Conservation (phyloP, 2,888 invertebrate species). For the Gonocerus acuteangulatus region DNA sequence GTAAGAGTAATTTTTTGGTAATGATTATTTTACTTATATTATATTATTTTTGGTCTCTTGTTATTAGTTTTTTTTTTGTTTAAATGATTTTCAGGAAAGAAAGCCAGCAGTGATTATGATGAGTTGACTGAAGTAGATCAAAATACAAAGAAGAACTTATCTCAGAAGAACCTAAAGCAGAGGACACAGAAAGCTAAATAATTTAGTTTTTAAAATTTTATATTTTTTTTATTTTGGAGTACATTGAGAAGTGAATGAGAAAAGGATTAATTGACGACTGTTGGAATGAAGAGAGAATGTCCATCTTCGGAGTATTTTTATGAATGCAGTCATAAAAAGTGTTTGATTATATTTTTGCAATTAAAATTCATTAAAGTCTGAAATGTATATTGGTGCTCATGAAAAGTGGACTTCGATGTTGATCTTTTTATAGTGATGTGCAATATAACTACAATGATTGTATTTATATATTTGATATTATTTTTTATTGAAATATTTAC, state of each 20-base stretch:
- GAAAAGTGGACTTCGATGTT: too few relatives aligned
- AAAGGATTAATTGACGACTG: neutral
- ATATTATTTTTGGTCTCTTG: neutral
- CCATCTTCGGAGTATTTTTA: neutral
- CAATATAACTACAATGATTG: neutral
- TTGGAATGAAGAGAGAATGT: neutral
- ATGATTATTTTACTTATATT: too few relatives aligned
- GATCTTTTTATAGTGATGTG: neutral
- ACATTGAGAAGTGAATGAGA: neutral
- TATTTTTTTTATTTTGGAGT: neutral
- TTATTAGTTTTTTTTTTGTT: slow-evolving; percentile 25
- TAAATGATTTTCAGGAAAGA: slow-evolving; percentile 49
- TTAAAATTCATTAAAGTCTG: neutral
- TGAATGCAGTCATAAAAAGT: neutral
- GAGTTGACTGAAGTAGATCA: slow-evolving; percentile 91
- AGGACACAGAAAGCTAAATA: slow-evolving; percentile 52
- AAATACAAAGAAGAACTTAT: slow-evolving; percentile 65
- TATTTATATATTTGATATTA: neutral
- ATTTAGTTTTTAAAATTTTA: slow-evolving; percentile 15
- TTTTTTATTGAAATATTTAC: neutral
- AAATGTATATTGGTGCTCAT: too few relatives aligned
- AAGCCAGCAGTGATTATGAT: slow-evolving; percentile 56
- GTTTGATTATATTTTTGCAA: neutral
- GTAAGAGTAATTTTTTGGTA: slow-evolving; percentile 36
- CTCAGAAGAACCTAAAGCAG: slow-evolving; percentile 56